These are phyloP conservation scores for Plusia festucae DNA, from an alignment of 2,888 invertebrate genomes.

Conservation along the genomic window DNA sequence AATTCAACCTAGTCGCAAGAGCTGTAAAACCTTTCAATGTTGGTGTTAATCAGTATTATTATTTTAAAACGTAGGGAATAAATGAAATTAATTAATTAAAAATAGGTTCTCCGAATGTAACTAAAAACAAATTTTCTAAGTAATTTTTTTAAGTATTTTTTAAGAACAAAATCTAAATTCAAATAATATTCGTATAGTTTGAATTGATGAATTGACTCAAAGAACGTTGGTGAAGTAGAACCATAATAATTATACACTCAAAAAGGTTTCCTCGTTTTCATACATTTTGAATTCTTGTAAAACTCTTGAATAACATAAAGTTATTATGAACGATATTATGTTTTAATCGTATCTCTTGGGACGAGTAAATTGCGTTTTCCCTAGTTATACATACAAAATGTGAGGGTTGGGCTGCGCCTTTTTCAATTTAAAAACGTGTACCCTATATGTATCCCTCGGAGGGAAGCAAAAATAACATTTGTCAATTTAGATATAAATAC, in stretches of 20 bases:
- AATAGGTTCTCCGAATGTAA: no score
- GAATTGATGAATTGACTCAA: no score
- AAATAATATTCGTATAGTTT: no score
- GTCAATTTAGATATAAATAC: background rate
- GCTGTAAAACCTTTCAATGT: no score
- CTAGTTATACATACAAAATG: slow-evolving; percentile 19
- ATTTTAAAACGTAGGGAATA: no score
- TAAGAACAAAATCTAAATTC: no score
- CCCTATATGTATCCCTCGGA: slow-evolving; percentile 7
- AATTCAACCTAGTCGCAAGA: no score
- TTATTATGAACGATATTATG: slow-evolving; percentile 7
- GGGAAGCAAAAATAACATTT: slow-evolving; percentile 10
- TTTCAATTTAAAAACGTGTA: slow-evolving; percentile 37
- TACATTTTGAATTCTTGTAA: background rate
- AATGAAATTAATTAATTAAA: no score
- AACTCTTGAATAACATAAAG: background rate
- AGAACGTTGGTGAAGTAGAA: background rate
- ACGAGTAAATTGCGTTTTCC: slow-evolving; percentile 26
- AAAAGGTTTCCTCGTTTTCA: background rate
- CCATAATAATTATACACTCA: background rate
- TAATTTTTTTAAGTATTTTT: no score
- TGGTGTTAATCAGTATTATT: no score
- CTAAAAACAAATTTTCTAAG: no score
- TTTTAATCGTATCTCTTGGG: slow-evolving; percentile 31
- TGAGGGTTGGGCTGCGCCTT: slow-evolving; percentile 14